Evolutionary conservation across 2,113 vertebrate genomes (phyloP), one percentile per base, ranked within the genome.

Genomic region (Ardeotis arabs): DNA sequence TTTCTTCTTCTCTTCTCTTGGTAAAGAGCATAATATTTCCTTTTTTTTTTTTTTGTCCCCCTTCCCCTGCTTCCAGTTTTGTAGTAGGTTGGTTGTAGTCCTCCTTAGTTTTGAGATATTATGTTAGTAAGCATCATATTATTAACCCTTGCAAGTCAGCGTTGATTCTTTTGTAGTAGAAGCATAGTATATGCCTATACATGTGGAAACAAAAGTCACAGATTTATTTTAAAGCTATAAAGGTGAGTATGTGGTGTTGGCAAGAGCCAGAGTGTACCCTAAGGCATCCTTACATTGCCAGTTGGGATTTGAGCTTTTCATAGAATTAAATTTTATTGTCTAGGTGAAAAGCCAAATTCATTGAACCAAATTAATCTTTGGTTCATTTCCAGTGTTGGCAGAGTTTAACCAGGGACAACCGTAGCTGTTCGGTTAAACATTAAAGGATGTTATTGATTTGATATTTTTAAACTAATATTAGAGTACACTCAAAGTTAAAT

Each of bases 271-370:
- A 81, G 13, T 25, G 35, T 89, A 79, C 92, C 92, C 83, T 92
- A 89, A 87, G 94, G 93, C 95, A 56, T 91, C 55, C 68, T 87
- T 92, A 77, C 7, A 1, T 77, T 95, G 84, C 89, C 74, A 83
- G 37, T 89, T 89, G 63, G 63, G 94, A 93, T 95, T 81, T 93
- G 79, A 96, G 84, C 67, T 87, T 93, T 95, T 92, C n/a, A 84
- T 73, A 78, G 69, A 69, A 95, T 75, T 94, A 94, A 93, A 95
- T 93, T 97, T 96, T 95, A 96, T 94, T 96, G 92, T 95, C 74
- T 84, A 74, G 72, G 87, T 95, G 96, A 86, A 97, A 91, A 96
- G 94, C 89, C 87, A 96, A 93, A 95, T 97, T 95, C 91, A 60
- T 62, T 94, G 79, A 96, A 93, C 67, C 84, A 96, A 77, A 93